phyloP scores from a whole-genome alignment of 2,888 invertebrate species.

The Bugula neritina region DNA sequence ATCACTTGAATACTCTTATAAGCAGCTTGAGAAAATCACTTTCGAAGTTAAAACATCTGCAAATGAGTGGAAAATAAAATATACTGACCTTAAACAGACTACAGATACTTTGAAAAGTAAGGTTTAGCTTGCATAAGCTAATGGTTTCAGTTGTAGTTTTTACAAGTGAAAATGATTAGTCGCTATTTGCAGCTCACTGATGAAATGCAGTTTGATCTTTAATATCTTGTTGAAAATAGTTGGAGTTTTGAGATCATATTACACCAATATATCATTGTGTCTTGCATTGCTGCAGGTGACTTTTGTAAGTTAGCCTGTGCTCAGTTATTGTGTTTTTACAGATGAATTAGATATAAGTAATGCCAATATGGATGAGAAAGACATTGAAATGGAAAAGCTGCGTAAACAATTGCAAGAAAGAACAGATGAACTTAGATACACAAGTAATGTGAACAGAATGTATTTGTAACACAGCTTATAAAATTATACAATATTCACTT shows the following conservation, averaged over 20 bases:
- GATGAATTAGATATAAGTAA: slow-evolving; percentile 15
- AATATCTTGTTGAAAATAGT: too few species aligned
- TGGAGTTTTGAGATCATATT: too few species aligned
- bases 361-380: slow-evolving; percentile 13
- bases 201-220: too few species aligned
- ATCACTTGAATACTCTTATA: slow-evolving; percentile 8
- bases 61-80: slow-evolving; percentile 41
- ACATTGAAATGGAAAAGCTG: slow-evolving; percentile 10
- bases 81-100: slow-evolving; percentile 34
- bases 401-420: neutral
- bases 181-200: too few species aligned
- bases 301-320: too few species aligned
- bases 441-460: neutral
- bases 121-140: neutral
- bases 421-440: slow-evolving; percentile 18
- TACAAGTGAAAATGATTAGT: too few species aligned
- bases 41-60: slow-evolving; percentile 35
- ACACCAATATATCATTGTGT: too few species aligned
- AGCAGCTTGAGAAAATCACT: slow-evolving; percentile 23
- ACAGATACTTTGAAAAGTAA: slow-evolving; percentile 37
- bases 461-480: too few species aligned
- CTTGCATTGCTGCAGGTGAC: too few species aligned
- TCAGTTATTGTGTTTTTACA: too few species aligned
- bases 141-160: too few species aligned
- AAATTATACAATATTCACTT: too few species aligned